phyloP scores from a whole-genome alignment of 2,113 vertebrate species.

The Myotis davidii region DNA sequence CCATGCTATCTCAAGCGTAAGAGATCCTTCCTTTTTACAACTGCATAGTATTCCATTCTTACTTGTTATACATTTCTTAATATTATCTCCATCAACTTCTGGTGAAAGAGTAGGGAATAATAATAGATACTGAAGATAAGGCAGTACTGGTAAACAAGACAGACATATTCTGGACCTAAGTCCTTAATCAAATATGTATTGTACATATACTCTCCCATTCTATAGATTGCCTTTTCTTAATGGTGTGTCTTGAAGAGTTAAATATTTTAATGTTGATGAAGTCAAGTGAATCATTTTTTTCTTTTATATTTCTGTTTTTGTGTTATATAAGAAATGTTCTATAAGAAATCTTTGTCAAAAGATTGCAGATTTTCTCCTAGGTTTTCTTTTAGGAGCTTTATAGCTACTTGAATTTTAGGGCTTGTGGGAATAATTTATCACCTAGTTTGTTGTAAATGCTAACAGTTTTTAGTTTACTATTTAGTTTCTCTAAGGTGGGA shows the following conservation, averaged over 20 bases:
- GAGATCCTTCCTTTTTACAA: too few species aligned
- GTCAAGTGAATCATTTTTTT: neutral
- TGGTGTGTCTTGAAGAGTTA: neutral
- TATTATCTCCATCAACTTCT: neutral
- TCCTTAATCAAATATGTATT: neutral
- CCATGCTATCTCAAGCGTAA: too few species aligned
- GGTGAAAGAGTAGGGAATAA: neutral
- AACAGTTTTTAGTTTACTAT: neutral
- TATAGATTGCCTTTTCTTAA: neutral
- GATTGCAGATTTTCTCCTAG: neutral
- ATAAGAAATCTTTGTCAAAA: neutral
- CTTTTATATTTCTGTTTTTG: neutral
- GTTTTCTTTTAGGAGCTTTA: neutral
- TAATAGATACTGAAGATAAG: neutral
- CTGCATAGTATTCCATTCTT: neutral
- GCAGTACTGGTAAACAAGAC: neutral
- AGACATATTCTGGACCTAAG: neutral
- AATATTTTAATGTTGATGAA: neutral
- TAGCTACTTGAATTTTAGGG: neutral
- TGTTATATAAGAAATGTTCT: neutral
- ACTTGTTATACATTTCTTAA: neutral
- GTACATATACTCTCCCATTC: neutral
- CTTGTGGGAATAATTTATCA: neutral
- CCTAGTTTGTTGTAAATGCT: neutral
- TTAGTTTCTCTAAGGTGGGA: neutral